phyloP scores from a whole-genome alignment of 2,113 vertebrate species.

The Hipposideros armiger region DNA sequence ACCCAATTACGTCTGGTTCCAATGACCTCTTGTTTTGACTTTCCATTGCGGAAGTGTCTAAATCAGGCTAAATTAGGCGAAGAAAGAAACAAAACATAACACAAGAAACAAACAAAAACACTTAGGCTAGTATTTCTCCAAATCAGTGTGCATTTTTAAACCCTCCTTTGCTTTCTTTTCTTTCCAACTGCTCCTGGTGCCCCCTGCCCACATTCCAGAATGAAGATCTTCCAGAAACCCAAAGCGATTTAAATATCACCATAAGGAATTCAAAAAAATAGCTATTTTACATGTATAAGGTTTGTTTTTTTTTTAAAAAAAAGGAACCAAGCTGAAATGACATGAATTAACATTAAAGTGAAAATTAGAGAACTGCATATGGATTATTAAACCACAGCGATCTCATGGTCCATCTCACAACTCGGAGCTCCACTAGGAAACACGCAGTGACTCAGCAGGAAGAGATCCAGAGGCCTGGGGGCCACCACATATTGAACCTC shows the following conservation, averaged over 20 bases:
- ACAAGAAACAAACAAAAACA: not conserved
- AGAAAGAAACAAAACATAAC: not conserved
- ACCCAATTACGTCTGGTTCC: not conserved
- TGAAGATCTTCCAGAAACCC: not conserved
- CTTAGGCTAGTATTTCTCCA: not conserved
- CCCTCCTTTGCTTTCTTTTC: not conserved
- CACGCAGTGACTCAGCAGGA: not conserved
- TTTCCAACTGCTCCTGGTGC: not conserved
- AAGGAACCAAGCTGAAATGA: not conserved
- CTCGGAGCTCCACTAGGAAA: no score
- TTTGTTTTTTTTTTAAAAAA: not conserved
- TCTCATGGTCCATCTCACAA: not conserved
- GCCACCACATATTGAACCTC: not conserved
- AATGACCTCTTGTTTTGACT: not conserved
- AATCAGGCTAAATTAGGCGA: not conserved
- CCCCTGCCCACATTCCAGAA: not conserved
- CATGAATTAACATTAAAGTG: not conserved
- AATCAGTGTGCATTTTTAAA: not conserved
- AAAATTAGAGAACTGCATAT: not conserved
- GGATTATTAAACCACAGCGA: not conserved
- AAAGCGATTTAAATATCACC: not conserved
- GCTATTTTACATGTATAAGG: not conserved
- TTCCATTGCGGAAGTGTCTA: not conserved
- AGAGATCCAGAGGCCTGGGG: not conserved
- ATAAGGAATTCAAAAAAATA: not conserved